A percentile compares a stretch with the other conserved stretches of the same genome.
phyloP scores from a whole-genome alignment of 2,113 vertebrate species.

The Podiceps cristatus region DNA sequence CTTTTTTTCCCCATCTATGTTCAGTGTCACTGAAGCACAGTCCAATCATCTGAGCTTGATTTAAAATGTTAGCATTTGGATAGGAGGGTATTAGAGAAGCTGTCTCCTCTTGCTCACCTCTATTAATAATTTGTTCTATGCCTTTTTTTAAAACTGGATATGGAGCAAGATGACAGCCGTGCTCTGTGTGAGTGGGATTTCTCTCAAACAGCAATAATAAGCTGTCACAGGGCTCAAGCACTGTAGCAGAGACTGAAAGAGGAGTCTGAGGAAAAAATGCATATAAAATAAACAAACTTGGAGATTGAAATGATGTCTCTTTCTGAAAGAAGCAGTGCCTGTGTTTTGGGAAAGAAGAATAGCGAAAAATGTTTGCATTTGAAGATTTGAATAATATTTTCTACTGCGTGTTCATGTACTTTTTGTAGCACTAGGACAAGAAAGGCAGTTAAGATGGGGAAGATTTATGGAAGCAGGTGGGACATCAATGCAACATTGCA shows the following conservation, averaged over 20 bases:
- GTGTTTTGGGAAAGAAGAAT: background rate
- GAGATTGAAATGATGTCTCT: background rate
- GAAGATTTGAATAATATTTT: background rate
- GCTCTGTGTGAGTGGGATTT: background rate
- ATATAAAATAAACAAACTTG: background rate
- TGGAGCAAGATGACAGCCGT: background rate
- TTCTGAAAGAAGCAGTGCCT: background rate
- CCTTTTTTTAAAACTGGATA: background rate
- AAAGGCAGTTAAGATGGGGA: accelerated
- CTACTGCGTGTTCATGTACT: accelerated
- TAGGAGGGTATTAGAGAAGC: background rate
- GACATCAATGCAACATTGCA: background rate
- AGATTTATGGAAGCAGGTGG: background rate
- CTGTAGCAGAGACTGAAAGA: background rate
- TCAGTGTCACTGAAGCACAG: background rate
- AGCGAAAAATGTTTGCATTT: background rate
- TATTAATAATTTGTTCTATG: background rate
- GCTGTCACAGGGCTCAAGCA: background rate
- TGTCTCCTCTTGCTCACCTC: background rate
- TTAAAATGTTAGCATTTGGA: background rate
- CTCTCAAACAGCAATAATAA: constrained; percentile 30
- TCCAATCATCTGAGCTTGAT: background rate
- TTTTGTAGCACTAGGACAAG: background rate
- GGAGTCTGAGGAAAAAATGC: background rate
- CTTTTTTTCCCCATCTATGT: background rate